Evolutionary conservation across 2,797 vertebrate species (phyloP).

Genomic region (Thaleichthys pacificus): DNA sequence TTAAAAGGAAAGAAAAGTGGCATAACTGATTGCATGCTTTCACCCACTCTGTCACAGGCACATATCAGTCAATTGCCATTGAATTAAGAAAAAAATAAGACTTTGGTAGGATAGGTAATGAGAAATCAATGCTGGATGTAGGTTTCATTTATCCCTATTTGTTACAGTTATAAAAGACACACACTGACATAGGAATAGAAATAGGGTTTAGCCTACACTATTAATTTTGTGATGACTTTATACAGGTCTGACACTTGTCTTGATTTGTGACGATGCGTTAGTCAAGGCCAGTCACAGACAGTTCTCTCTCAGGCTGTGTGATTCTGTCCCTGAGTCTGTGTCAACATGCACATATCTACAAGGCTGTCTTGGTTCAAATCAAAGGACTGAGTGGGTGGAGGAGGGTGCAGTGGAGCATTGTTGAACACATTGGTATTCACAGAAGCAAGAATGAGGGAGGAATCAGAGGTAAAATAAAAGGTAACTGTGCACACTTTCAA

Average conservation of each 20-base stretch:
- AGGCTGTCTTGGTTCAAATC: constrained; percentile 37
- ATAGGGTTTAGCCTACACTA: constrained; percentile 34
- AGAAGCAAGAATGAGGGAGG: constrained; percentile 22
- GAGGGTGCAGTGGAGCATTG: constrained; percentile 16
- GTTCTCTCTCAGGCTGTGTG: constrained; percentile 41
- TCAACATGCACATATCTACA: constrained; percentile 26
- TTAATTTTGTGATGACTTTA: constrained; percentile 58
- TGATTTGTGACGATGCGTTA: constrained; percentile 55
- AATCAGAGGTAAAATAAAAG: constrained; percentile 48
- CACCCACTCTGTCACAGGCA: constrained; percentile 27
- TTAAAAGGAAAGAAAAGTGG: constrained; percentile 15
- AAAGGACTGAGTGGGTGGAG: constrained; percentile 39
- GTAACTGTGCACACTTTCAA: constrained; percentile 23
- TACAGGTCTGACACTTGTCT: constrained; percentile 53
- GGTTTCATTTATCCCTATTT: constrained; percentile 61
- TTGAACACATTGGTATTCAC: constrained; percentile 12
- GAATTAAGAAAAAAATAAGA: constrained; percentile 24
- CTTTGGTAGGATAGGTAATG: constrained; percentile 45
- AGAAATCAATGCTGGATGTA: constrained; percentile 44
- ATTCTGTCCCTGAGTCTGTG: constrained; percentile 31
- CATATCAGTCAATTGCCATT: constrained; percentile 41
- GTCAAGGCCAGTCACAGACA: constrained; percentile 53
- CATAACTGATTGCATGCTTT: constrained; percentile 32
- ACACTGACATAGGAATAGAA: constrained; percentile 25
- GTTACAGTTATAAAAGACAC: constrained; percentile 38